Conservation (phyloP, 2,888 invertebrate genomes). For the Hypomecis punctinalis region DNA sequence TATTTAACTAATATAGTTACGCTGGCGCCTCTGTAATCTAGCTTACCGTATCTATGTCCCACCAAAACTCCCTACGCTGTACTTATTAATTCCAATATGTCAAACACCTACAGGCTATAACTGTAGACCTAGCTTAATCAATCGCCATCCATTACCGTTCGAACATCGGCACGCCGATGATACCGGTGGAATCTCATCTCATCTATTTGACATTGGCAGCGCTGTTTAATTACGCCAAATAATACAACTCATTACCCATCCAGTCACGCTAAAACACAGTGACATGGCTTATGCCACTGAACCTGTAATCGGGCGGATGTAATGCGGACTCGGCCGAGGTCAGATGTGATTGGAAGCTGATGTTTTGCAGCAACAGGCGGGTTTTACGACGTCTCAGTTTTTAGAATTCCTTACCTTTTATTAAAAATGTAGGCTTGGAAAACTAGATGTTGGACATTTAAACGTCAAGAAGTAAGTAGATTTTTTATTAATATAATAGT, state of each 20-base stretch:
- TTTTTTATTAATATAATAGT: too few species aligned
- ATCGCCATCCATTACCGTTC: slow-evolving; percentile 18
- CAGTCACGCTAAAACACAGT: slow-evolving; percentile 10
- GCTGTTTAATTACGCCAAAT: slow-evolving; percentile 38
- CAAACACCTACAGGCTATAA: neutral
- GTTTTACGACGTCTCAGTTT: neutral
- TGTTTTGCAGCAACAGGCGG: slow-evolving; percentile 8
- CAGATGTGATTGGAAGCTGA: neutral
- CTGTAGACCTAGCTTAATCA: slow-evolving; percentile 17
- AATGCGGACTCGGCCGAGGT: neutral
- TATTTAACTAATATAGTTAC: too few species aligned
- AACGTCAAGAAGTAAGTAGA: too few species aligned
- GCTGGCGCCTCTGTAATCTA: too few species aligned
- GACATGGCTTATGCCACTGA: slow-evolving; percentile 3
- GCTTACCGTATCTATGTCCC: too few species aligned
- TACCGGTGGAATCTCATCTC: slow-evolving; percentile 29
- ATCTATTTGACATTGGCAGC: slow-evolving; percentile 32
- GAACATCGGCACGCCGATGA: slow-evolving; percentile 26
- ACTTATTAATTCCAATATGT: neutral
- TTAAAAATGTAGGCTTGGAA: too few species aligned
- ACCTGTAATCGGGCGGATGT: neutral
- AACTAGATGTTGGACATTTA: too few species aligned
- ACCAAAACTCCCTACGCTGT: too few species aligned
- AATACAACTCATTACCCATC: slow-evolving; percentile 32
- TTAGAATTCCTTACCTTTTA: neutral